Evolutionary conservation across 2,113 vertebrate species (phyloP), one percentile per base, ranked within the genome.

Genomic region (Istiophorus platypterus): DNA sequence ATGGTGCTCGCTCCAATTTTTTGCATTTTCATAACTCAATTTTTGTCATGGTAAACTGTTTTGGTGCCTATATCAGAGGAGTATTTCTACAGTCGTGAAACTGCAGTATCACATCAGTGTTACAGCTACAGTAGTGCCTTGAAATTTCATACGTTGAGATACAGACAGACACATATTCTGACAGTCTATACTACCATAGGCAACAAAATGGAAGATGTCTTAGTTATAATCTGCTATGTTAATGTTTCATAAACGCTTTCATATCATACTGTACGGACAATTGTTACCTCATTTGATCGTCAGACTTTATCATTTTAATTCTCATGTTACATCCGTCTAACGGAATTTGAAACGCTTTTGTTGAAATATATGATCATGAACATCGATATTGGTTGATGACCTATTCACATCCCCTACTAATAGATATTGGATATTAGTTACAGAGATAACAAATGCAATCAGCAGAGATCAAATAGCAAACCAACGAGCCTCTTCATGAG

Each of bases 11-110:
- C 82, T 95, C 61, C 26, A 52, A 84, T 51, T 89, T 89, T 91
- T 90, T 61, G 71, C 72, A 81, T 87, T 94, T 93, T 90, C 90
- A 56, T 82, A 91, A 74, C 90, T 95, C 72, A 47, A 95, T 91
- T 91, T 91, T 87, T 87, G 82, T 91, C 82, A 83, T 58, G 29
- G 57, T 78, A 72, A 73, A 93, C 94, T 95, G 87, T 95, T 95
- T 90, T 91, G 92, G 96, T 98, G 97, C 97, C 95, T 98, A 96
- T 73, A 86, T 78, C 52, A 77, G 80, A 89, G 59, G 84, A 86
- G 68, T 81, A 57, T 91, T 94, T 90, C 71, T 81, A 86, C 77
- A 85, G 72, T 74, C 31, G 64, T 78, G 72, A 88, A 65, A 85
- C 77, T 49, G 63, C 7, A 11, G 85, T 81, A 90, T 84, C 59